Base-by-base conservation (phyloP, 1,140 invertebrate species). In the Nasonia longicornis region DNA sequence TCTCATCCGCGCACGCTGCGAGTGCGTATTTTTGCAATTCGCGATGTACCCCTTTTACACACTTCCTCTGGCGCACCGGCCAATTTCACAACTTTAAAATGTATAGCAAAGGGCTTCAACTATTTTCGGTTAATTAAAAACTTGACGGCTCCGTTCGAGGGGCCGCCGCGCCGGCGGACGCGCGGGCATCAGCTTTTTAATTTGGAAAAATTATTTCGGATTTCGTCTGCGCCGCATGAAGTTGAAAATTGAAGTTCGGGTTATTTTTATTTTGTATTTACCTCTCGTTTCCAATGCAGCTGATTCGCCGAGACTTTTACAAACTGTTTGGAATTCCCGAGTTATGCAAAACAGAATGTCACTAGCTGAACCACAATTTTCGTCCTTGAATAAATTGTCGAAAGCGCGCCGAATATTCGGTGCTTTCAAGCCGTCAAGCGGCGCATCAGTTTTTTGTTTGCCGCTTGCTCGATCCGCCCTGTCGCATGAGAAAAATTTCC, bases 41-140 rank as follows among this genome's bases (percentile, higher is more conserved):
- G 42, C 58, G 45, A 69, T 80, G 63, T 38, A 20, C 45, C 45
- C 29, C 31, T 67, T 52, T 58, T 58, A n/a, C 52, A 58, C 52
- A 58, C 42, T 69, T 66, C n/a, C 38, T 52, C 64, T 31, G 10
- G 8, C 31, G 52, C 66, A 20, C 31, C 29, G 64, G 22, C 72
- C 64, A 76, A 76, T 81, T 76, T 58, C 29, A 29, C 64, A 81
- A 81, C 72, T 81, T 80, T 81, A 73, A 81, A 81, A 76, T 70
- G 64, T 63, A 67, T 70, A 76, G 79, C 64, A 81, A 42, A 76
- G 79, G 73, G 72, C 79, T 81, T 76, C 73, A 76, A 70, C 79
- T 75, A 80, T 81, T 81, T 81, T 81, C 79, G 75, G 79, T 75
- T 81, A 81, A 81, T 76, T 81, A 81, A 81, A 81, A 81, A 81